Evolutionary conservation across 1,140 invertebrate species (phyloP).

Genomic region (Eulimnadia texana): DNA sequence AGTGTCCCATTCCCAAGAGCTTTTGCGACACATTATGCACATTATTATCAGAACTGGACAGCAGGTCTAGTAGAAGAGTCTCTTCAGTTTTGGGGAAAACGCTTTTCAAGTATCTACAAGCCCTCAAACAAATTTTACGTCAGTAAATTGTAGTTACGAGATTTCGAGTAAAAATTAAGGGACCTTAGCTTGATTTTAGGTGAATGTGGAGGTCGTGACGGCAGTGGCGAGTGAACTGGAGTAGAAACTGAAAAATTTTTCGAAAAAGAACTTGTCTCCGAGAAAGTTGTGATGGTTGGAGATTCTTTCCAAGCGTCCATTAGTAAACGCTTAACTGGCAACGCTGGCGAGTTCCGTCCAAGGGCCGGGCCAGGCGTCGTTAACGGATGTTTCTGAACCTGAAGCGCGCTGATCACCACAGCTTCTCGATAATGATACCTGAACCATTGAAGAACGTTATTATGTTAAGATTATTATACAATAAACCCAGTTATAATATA

Average conservation of each 20-base stretch:
- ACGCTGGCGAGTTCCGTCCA: conserved; percentile 35
- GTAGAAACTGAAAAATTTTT: neutral
- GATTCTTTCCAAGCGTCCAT: conserved; percentile 16
- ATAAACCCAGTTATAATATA: too few relatives aligned
- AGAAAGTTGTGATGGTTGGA: neutral
- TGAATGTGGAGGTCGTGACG: conserved; percentile 48
- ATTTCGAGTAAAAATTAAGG: too few relatives aligned
- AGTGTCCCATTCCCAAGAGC: conserved; percentile 58
- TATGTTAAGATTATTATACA: too few relatives aligned
- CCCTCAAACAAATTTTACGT: too few relatives aligned
- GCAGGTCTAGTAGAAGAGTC: conserved; percentile 64
- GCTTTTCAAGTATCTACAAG: conserved; percentile 80
- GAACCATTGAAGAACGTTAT: too few relatives aligned
- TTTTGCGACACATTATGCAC: conserved; percentile 69
- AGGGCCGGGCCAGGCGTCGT: conserved; percentile 71
- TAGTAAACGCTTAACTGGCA: conserved; percentile 32
- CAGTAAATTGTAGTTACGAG: too few relatives aligned
- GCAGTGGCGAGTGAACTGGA: conserved; percentile 1
- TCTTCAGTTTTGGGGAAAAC: conserved; percentile 82
- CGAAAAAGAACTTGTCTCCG: neutral
- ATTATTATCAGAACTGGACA: conserved; percentile 57
- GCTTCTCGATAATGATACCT: conserved; percentile 85
- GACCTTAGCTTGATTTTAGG: conserved; percentile 85
- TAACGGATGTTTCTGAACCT: conserved; percentile 82
- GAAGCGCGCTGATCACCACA: conserved; percentile 77